Base-by-base conservation (phyloP, 1,140 invertebrate species). In the Magallana gigas region DNA sequence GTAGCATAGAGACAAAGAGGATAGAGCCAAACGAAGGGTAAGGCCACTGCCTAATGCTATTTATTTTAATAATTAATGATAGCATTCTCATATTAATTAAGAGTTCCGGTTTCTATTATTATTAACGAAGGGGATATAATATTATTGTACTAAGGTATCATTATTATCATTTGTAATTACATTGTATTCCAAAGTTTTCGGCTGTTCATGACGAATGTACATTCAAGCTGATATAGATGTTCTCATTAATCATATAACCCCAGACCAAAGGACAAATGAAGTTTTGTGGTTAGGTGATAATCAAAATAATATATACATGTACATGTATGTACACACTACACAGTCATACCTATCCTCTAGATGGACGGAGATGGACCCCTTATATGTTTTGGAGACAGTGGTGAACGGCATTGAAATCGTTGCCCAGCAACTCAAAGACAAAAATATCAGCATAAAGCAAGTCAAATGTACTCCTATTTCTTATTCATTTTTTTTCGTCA, bases 291-390 rank as follows among this genome's bases (percentile, higher is more conserved):
- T 1, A 36, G 36, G 3, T 36, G 3, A 36, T 36, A 36, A 36
- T 36, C 36, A 36, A 36, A 36, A 36, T 36, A 36, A 36, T 36
- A 36, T 36, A 36, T 36, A 36, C 3, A 3, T n/a, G n/a, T n/a
- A n/a, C n/a, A n/a, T 36, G 3, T 3, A 36, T n/a, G n/a, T n/a
- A n/a, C n/a, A n/a, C n/a, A n/a, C n/a, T n/a, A n/a, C n/a, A n/a
- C n/a, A n/a, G n/a, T n/a, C 36, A 36, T 36, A 36, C 36, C 36
- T 36, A 36, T 36, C 14, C 68, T 82, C 14, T 56, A 87, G 85
- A 83, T 83, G 58, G 80, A 57, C 36, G 12, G 85, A 87, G 57
- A 87, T 87, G 85, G 85, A 87, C 56, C 23, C 85, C 7, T 36
- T 56, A 57, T 87, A 58, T 18, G 14, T 87, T n/a, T 48, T 83